Evolutionary conservation across 2,888 invertebrate genomes (phyloP), one percentile per base, ranked within the genome.

Genomic region (Coleophora deauratella): DNA sequence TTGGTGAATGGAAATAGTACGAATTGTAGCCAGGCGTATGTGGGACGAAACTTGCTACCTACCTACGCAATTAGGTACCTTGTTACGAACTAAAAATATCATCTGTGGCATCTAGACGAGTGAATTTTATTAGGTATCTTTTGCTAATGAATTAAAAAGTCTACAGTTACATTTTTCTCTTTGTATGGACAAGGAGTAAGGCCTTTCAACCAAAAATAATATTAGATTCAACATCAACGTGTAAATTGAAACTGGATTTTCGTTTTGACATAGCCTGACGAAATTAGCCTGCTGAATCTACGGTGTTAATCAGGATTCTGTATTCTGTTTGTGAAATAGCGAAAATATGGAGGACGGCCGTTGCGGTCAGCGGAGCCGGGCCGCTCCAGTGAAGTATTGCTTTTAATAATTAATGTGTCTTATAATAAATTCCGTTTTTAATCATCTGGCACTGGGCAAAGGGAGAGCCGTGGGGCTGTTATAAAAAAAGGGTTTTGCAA

Each of bases 341-440:
- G 74, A 78, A 79, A 77, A 76, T 73, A 67, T 57, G 62, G 51
- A 46, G 52, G 65, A 78, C 62, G 81, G 79, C 76, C 69, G 47
- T 52, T 66, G 79, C 62, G 81, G 79, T 77, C 69, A 67, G 52
- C 49, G 47, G 47, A 14, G 9, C 38, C 7, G 38, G n/a, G 55
- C 59, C 55, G 46, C 45, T 54, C 60, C 56, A 42, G 44, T 53
- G 57, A 52, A 56, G 69, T 63, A 72, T 75, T 77, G 67, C 71
- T 62, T 72, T 80, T 63, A 78, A 81, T 82, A 73, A 77, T 80
- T 77, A 75, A 82, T 71, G 67, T 65, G 66, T 66, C 70, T 73
- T 74, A 77, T 84, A 73, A 81, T 73, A 73, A 73, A 84, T 82
- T 84, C 81, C 59, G 76, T 81, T 84, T 82, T 81, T 78, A 81